phyloP scores from a whole-genome alignment of 2,113 vertebrate genomes.

The Eupsittula cactorum region DNA sequence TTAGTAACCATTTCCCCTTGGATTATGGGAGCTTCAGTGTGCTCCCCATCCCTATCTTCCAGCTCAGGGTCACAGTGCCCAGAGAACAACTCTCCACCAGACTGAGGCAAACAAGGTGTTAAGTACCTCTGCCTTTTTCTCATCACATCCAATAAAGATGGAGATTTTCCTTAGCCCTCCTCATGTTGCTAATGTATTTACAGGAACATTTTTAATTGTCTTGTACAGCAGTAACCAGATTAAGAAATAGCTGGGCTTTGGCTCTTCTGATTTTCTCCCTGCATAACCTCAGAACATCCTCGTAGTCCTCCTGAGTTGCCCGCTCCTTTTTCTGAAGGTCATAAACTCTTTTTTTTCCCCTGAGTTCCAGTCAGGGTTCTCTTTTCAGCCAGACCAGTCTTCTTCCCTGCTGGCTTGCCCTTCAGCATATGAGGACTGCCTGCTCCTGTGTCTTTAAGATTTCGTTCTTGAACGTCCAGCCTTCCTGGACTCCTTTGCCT shows the following conservation, averaged over 20 bases:
- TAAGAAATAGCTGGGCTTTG: neutral
- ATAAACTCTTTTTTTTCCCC: neutral
- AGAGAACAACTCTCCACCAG: neutral
- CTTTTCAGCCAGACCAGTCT: neutral
- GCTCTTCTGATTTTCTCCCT: neutral
- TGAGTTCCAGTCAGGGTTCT: neutral
- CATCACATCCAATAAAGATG: neutral
- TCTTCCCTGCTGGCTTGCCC: neutral
- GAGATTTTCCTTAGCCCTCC: neutral
- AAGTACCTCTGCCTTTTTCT: neutral
- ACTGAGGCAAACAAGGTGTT: neutral
- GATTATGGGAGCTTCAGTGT: neutral
- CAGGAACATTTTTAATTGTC: neutral
- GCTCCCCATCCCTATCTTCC: neutral
- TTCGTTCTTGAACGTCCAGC: neutral
- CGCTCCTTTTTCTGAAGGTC: neutral
- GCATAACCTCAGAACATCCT: neutral
- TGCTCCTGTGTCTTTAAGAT: neutral
- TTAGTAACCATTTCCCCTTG: neutral
- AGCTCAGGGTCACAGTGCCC: neutral
- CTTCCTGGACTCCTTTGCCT: neutral
- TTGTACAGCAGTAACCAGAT: neutral
- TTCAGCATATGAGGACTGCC: neutral
- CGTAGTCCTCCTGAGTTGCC: neutral
- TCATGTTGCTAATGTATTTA: neutral